phyloP scores from a whole-genome alignment of 2,797 vertebrate genomes.

The Halcyon leucocephala region DNA sequence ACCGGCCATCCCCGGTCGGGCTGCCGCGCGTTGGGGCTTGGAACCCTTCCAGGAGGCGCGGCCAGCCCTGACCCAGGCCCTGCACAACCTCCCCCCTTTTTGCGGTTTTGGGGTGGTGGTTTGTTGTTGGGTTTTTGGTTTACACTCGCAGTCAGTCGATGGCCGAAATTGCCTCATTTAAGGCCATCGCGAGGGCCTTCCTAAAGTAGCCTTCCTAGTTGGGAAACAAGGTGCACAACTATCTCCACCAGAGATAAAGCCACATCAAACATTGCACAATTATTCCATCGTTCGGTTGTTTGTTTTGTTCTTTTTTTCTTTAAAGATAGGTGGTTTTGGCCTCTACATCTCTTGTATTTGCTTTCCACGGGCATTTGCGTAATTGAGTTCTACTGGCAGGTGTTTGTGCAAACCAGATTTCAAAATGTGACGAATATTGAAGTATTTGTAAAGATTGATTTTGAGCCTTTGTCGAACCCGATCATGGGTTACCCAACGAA shows the following conservation, averaged over 20 bases:
- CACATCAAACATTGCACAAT: constrained; percentile 35
- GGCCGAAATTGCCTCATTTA: not conserved
- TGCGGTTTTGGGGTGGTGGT: too few species aligned
- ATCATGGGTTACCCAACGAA: not conserved
- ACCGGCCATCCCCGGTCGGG: not conserved
- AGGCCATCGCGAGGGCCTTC: not conserved
- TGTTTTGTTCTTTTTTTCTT: not conserved
- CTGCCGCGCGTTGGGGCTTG: not conserved
- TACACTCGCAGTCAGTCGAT: not conserved
- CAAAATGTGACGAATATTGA: not conserved
- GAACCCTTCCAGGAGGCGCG: too few species aligned
- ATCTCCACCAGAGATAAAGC: not conserved
- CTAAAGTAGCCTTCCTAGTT: not conserved
- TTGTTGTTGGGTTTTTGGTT: not conserved
- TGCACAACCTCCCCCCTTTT: not conserved
- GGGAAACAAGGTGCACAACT: not conserved
- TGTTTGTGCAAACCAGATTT: not conserved
- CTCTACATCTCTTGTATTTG: not conserved
- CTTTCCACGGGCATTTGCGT: not conserved
- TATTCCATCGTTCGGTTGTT: not conserved
- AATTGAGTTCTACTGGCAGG: not conserved
- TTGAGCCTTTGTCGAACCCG: not conserved
- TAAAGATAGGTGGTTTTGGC: not conserved
- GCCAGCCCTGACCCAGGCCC: too few species aligned
- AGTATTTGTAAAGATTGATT: not conserved